phyloP scores from a whole-genome alignment of 2,797 vertebrate genomes.

The Malurus leucopterus region DNA sequence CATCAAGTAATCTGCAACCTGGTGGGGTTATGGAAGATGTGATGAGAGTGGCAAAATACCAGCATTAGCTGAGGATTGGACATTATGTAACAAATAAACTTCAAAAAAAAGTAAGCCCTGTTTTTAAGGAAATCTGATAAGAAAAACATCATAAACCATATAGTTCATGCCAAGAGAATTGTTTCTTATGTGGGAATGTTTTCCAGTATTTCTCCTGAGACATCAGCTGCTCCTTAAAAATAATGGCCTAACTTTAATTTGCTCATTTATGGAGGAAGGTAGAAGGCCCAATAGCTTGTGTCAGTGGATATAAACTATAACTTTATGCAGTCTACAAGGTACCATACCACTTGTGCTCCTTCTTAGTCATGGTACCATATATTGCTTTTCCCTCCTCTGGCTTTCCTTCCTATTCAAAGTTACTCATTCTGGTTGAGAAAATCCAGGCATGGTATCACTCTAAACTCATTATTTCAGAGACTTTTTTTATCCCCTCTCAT shows the following conservation, averaged over 20 bases:
- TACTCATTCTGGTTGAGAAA: conserved; percentile 24
- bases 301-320: not conserved
- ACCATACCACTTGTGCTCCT: not conserved
- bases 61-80: not conserved
- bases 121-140: not conserved
- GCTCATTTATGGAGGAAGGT: conserved; percentile 2
- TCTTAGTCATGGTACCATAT: not conserved
- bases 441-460: not conserved
- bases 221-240: not conserved
- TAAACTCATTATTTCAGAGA: conserved; percentile 38
- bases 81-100: not conserved
- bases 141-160: not conserved
- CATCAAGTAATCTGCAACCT: not conserved
- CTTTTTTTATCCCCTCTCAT: conserved; percentile 19
- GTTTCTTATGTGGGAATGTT: not conserved
- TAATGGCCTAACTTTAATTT: not conserved
- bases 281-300: not conserved
- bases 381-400: not conserved
- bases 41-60: not conserved
- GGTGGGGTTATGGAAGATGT: not conserved
- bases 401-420: not conserved
- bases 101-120: not conserved
- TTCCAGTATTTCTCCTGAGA: not conserved
- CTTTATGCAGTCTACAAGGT: not conserved
- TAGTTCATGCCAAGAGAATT: not conserved